Conservation (phyloP, 1,140 invertebrate species). For the Caerostris extrusa region DNA sequence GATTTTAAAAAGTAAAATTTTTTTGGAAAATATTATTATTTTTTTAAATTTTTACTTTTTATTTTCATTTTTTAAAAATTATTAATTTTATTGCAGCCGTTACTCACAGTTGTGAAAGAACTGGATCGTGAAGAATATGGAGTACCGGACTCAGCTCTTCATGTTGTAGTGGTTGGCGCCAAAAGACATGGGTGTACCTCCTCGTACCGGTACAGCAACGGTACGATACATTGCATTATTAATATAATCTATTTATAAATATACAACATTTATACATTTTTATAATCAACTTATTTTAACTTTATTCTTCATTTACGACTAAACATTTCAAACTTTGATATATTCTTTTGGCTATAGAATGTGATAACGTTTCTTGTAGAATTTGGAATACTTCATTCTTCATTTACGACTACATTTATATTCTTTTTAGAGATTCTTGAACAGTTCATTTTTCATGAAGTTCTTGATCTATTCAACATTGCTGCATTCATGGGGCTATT, state of each 20-base stretch:
- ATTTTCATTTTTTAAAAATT: background rate
- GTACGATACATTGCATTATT: conserved; percentile 80
- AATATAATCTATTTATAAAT: background rate
- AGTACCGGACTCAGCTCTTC: conserved; percentile 79
- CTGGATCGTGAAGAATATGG: conserved; percentile 79
- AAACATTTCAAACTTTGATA: background rate
- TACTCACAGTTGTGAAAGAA: conserved; percentile 79
- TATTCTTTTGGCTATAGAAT: background rate
- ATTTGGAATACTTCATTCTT: background rate
- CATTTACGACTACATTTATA: background rate
- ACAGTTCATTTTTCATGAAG: too few relatives aligned
- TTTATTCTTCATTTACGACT: too few relatives aligned
- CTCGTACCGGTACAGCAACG: conserved; percentile 86
- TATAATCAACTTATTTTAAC: too few relatives aligned
- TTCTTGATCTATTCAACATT: too few relatives aligned
- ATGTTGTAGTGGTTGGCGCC: conserved; percentile 81
- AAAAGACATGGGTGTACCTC: conserved; percentile 80
- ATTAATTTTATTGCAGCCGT: conserved; percentile 57
- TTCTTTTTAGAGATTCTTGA: too few relatives aligned
- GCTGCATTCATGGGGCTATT: too few relatives aligned
- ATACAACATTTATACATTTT: too few relatives aligned
- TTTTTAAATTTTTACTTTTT: background rate
- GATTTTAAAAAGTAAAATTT: background rate
- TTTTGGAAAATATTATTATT: background rate
- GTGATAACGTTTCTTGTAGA: background rate